Percentiles rank a stretch among this genome's conserved stretches.
Conservation (phyloP, 2,888 invertebrate species). For the Eupithecia tripunctaria region DNA sequence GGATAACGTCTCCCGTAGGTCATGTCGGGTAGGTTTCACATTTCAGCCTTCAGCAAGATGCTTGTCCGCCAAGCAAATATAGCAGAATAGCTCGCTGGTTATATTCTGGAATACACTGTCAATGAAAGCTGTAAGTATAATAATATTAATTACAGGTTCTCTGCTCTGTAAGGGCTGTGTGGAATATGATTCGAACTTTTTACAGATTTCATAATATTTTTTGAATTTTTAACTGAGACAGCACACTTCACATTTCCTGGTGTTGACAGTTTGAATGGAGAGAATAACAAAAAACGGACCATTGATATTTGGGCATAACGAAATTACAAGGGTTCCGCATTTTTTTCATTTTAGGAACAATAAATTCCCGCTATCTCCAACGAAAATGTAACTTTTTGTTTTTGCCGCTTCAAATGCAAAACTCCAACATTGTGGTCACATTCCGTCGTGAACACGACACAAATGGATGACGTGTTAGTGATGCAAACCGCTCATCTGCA, state of each 20-base stretch:
- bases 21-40: no score
- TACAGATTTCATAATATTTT: neutral
- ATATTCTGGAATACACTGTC: no score
- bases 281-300: neutral
- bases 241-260: neutral
- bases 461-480: slow-evolving; percentile 11
- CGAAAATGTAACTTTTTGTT: neutral
- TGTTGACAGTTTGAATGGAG: neutral
- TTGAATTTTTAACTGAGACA: no score
- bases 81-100: neutral
- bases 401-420: slow-evolving; percentile 4
- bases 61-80: neutral
- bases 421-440: slow-evolving; percentile 14
- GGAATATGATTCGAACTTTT: neutral
- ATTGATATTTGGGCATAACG: neutral
- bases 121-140: no score
- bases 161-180: no score
- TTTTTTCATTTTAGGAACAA: neutral
- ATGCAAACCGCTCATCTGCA: slow-evolving; percentile 27
- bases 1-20: no score
- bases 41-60: neutral
- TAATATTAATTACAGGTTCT: no score
- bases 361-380: neutral
- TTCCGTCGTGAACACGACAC: slow-evolving; percentile 20
- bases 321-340: neutral